Base-by-base conservation (phyloP, 2,113 vertebrate species). In the Raja brachyura region DNA sequence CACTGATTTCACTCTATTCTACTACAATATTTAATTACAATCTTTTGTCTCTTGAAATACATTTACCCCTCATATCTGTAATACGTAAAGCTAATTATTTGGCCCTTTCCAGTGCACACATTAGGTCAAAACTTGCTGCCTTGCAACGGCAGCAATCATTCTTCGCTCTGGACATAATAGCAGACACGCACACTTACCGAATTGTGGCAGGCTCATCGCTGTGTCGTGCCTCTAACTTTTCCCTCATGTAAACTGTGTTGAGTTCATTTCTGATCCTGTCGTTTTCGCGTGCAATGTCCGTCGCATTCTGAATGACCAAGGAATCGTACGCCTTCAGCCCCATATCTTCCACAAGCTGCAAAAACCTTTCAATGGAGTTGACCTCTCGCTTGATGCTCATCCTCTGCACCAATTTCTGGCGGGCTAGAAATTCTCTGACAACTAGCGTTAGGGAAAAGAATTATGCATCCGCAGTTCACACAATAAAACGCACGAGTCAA, bases 231-330 rank as follows among this genome's bases (percentile, higher is more conserved):
- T 97, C 98, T 0, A 96, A 94, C 94, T 96, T 97, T 93, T 97
- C 97, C 28, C 95, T 96, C 1, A 97, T 96, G 1, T 96, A 96
- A n/a, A 95, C 93, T 76, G 95, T 92, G 0, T 94, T 96, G 94
- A 95, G 94, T 90, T 98, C 96, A 20, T 96, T 96, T 73, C 97
- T 96, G 93, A 97, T 95, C 28, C 97, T 96, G 95, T 99, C 98
- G 0, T 97, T 98, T 93, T 99, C 98, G 13, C 97, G 96, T 16
- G 98, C 97, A 0, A 99, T 98, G 95, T 99, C 98, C 0, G 97
- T 96, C 4, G 98, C 98, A 5, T 99, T 99, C 94, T 99, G 98
- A 93, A 98, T 97, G 94, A 99, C 98, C 95, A 99, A 94, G 93
- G 97, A 96, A 83, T 99, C 97, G 0, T 98, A 99, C 75, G 96